Evolutionary conservation across 2,888 invertebrate species (phyloP).

Genomic region (Platycheirus rosarum): DNA sequence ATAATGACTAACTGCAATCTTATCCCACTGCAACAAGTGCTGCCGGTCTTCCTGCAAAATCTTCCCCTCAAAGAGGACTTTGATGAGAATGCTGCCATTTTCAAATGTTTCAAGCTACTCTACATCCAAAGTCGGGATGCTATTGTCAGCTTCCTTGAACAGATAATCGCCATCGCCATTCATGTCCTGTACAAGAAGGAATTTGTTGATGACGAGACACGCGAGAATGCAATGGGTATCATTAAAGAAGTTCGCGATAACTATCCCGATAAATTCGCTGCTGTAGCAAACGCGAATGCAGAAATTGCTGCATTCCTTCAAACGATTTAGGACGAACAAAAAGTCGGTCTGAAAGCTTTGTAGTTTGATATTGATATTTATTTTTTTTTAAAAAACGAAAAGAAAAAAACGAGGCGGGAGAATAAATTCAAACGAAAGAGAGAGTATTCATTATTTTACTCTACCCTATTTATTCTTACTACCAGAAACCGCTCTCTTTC

Average conservation of each 20-base stretch:
- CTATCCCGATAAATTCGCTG: conserved; percentile 84
- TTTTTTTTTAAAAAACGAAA: background rate
- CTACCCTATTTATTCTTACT: background rate
- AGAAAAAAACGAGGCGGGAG: background rate
- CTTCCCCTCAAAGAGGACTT: conserved; percentile 89
- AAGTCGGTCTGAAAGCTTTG: conserved; percentile 8
- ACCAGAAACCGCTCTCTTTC: background rate
- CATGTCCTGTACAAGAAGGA: conserved; percentile 85
- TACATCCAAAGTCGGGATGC: conserved; percentile 86
- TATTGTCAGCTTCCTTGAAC: conserved; percentile 83
- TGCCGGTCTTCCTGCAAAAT: conserved; percentile 88
- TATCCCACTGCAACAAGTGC: conserved; percentile 88
- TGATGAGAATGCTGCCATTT: conserved; percentile 88
- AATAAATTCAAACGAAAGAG: conserved; percentile 7
- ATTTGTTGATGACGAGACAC: conserved; percentile 79
- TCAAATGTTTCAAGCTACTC: conserved; percentile 86
- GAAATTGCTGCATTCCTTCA: conserved; percentile 80
- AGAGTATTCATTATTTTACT: conserved; percentile 13
- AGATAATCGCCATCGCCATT: conserved; percentile 84
- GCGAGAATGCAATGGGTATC: conserved; percentile 82
- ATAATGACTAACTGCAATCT: conserved; percentile 86
- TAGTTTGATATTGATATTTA: conserved; percentile 33
- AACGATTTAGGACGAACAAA: conserved; percentile 75
- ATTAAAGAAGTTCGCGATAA: conserved; percentile 84
- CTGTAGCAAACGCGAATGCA: conserved; percentile 81